phyloP scores from a whole-genome alignment of 2,888 invertebrate species.

The Microplitis deprimator region DNA sequence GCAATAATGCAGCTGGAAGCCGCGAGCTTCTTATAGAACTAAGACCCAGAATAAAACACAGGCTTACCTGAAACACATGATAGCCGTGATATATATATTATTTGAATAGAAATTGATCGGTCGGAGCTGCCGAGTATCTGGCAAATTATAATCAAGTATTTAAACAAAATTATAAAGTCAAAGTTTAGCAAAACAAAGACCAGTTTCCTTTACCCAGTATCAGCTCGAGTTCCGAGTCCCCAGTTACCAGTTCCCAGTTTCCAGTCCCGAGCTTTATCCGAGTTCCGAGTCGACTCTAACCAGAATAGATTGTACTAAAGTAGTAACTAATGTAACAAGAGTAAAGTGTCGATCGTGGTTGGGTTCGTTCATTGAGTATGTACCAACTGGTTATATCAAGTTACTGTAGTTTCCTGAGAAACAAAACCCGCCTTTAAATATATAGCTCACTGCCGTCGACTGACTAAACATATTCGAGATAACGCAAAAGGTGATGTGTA shows the following conservation, averaged over 20 bases:
- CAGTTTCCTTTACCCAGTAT: not conserved
- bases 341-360: conserved; percentile 15
- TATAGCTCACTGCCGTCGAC: not conserved
- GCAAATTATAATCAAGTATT: conserved; percentile 5
- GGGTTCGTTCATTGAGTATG: conserved; percentile 8
- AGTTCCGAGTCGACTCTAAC: not conserved
- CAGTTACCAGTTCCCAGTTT: not conserved
- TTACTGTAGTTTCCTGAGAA: conserved; percentile 6
- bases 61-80: not conserved
- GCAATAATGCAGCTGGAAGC: not conserved
- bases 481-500: not conserved
- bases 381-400: not conserved
- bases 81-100: not conserved
- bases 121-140: not conserved
- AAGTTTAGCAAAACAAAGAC: conserved; percentile 9
- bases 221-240: not conserved
- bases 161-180: conserved; percentile 19
- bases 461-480: not conserved
- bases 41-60: not conserved
- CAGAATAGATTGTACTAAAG: not conserved
- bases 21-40: not conserved
- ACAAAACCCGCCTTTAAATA: conserved; percentile 8
- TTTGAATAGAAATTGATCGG: not conserved
- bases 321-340: conserved; percentile 1
- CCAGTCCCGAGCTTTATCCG: not conserved